Evolutionary conservation across 2,888 invertebrate genomes (phyloP).

Genomic region (Lamproptera curius): DNA sequence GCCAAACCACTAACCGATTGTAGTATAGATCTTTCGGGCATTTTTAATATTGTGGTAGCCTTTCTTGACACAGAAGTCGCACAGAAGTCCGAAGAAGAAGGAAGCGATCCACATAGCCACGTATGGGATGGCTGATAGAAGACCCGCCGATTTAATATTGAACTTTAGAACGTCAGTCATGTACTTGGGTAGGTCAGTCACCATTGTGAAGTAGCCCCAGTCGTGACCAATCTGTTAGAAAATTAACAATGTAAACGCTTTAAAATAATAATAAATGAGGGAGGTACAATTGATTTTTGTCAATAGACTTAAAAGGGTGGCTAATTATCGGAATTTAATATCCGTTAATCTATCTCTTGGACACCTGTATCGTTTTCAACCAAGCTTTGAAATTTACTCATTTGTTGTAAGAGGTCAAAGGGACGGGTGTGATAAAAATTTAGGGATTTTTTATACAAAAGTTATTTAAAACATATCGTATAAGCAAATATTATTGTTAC

Average conservation of each 20-base stretch:
- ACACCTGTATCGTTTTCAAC: neutral
- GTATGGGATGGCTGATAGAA: conserved; percentile 82
- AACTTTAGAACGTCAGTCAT: conserved; percentile 83
- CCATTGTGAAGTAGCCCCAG: conserved; percentile 85
- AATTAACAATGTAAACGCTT: neutral
- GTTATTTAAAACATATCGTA: neutral
- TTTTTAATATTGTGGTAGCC: conserved; percentile 76
- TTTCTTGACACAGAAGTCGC: conserved; percentile 82
- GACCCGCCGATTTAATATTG: conserved; percentile 80
- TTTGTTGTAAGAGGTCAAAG: no score
- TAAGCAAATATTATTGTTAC: neutral
- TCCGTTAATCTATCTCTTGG: neutral
- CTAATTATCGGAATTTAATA: neutral
- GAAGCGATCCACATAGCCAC: conserved; percentile 83
- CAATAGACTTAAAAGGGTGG: neutral
- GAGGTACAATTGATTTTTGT: no score
- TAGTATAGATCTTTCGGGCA: conserved; percentile 82
- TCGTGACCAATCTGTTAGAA: conserved; percentile 79
- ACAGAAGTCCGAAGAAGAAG: conserved; percentile 81
- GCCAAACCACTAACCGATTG: conserved; percentile 77
- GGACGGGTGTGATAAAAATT: neutral
- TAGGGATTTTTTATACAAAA: neutral
- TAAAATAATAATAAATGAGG: no score
- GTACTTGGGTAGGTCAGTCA: conserved; percentile 84
- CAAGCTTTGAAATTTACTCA: neutral